A percentile compares a stretch with the other conserved stretches of the same genome.
Evolutionary conservation across 2,113 vertebrate species (phyloP).

Genomic region (Siniperca chuatsi): DNA sequence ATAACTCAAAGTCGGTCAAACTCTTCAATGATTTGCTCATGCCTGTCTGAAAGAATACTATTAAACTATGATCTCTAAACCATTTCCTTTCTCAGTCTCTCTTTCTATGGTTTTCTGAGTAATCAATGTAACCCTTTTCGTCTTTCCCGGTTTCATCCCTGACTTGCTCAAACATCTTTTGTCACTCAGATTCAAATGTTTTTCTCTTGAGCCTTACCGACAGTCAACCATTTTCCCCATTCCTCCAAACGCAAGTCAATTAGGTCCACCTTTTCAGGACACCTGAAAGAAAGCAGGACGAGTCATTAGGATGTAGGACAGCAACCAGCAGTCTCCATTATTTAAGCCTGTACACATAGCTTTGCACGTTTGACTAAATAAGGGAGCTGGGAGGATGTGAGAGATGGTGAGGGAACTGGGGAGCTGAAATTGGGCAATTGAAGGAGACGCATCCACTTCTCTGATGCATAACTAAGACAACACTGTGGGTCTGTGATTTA

Average conservation of each 20-base stretch:
- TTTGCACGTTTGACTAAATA: slow-evolving; percentile 57
- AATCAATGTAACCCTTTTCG: slow-evolving; percentile 71
- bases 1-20: slow-evolving; percentile 80
- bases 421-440: slow-evolving; percentile 60
- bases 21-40: slow-evolving; percentile 64
- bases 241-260: slow-evolving; percentile 39
- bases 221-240: slow-evolving; percentile 51
- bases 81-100: slow-evolving; percentile 70
- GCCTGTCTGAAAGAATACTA: slow-evolving; percentile 68
- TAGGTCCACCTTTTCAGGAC: slow-evolving; percentile 31
- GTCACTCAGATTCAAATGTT: slow-evolving; percentile 49
- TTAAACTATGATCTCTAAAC: slow-evolving; percentile 68
- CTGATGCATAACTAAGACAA: slow-evolving; percentile 82
- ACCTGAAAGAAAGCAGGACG: slow-evolving; percentile 28
- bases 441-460: slow-evolving; percentile 67
- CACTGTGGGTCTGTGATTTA: slow-evolving; percentile 59
- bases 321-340: slow-evolving; percentile 21
- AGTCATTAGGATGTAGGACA: slow-evolving; percentile 33
- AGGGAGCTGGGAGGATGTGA: slow-evolving; percentile 58
- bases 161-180: slow-evolving; percentile 63
- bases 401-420: slow-evolving; percentile 56
- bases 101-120: slow-evolving; percentile 64
- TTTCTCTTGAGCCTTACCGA: slow-evolving; percentile 33
- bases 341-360: slow-evolving; percentile 48
- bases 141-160: slow-evolving; percentile 69